Evolutionary conservation across 2,888 invertebrate genomes (phyloP), one percentile per base, ranked within the genome.

Genomic region (Macrostomum cliftonense): DNA sequence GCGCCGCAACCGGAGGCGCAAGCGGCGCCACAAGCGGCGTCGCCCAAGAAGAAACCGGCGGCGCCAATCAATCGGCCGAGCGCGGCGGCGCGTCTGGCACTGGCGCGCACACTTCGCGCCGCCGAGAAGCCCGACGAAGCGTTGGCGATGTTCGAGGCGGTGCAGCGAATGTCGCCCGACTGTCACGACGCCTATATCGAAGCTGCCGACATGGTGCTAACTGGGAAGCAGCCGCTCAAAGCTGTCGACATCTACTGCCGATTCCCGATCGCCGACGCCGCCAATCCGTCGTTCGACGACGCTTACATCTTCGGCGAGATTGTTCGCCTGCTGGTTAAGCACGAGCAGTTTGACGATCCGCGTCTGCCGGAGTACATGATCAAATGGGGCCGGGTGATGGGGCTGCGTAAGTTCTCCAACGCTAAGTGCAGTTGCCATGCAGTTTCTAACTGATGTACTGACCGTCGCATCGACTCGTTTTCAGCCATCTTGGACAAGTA

Each of bases 101-200:
- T 67, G 45, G 67, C 65, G 39, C 56, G 67, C 42, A 64, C 63
- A 1, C 56, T 61, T 45, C 54, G 60, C 37, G 56, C 57, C 13
- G 52, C 55, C 39, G 60, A 63, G 42, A 54, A 58, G 37, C 28
- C 54, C n/a, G 56, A 57, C 36, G 63, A 65, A 21, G 56, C 64
- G 12, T 57, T 61, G 54, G 63, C 61, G 52, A 64, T 58, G 49
- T 67, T 64, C 53, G 57, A 58, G 47, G 59, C 64, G 49, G 65
- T 65, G 45, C 63, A 64, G 28, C 55, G 56, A 14, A 62, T 67
- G 62, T 58, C 66, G 36, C 66, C 67, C 19, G 63, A 65, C 62
- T 58, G 65, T 5, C 67, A 67, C 56, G 67, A 67, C 56, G 66
- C 67, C 1, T 68, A 67, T 49, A 64, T 68, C 42, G 67, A 67